Evolutionary conservation across 2,888 invertebrate species (phyloP).

Genomic region (Stratiomys singularior): DNA sequence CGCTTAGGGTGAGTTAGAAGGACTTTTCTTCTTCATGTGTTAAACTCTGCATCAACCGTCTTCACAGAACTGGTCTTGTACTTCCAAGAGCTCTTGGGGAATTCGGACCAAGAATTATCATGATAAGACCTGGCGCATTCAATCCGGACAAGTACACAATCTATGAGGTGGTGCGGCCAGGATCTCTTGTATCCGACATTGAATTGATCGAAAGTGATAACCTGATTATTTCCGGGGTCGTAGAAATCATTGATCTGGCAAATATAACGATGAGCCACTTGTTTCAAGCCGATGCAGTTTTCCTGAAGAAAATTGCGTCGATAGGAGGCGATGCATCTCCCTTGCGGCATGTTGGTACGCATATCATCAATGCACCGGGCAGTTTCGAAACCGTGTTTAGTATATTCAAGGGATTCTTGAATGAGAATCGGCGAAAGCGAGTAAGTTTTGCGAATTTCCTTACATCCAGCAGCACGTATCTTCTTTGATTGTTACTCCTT

Average conservation of each 20-base stretch:
- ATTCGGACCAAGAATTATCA: conserved; percentile 64
- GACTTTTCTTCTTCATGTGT: too few species aligned
- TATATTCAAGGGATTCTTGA: conserved; percentile 68
- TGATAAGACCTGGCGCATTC: conserved; percentile 65
- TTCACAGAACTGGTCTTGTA: conserved; percentile 53
- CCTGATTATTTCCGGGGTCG: conserved; percentile 66
- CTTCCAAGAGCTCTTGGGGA: conserved; percentile 57
- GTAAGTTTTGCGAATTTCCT: too few species aligned
- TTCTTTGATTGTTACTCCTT: conserved; percentile 49
- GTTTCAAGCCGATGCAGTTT: conserved; percentile 67
- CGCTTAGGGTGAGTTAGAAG: conserved; percentile 54
- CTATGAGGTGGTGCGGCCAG: conserved; percentile 66
- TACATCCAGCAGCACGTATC: too few species aligned
- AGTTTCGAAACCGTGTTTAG: conserved; percentile 69
- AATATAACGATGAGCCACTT: conserved; percentile 66
- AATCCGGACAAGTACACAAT: conserved; percentile 65
- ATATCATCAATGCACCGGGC: conserved; percentile 68
- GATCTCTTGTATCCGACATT: conserved; percentile 69
- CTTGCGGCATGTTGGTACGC: conserved; percentile 67
- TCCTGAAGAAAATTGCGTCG: conserved; percentile 68
- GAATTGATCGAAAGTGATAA: conserved; percentile 69
- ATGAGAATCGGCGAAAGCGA: conserved; percentile 69
- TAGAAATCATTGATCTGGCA: conserved; percentile 67
- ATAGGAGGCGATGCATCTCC: conserved; percentile 69
- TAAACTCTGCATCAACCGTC: neutral